Base-by-base conservation (phyloP, 1,140 invertebrate genomes). In the Amphibalanus amphitrite region DNA sequence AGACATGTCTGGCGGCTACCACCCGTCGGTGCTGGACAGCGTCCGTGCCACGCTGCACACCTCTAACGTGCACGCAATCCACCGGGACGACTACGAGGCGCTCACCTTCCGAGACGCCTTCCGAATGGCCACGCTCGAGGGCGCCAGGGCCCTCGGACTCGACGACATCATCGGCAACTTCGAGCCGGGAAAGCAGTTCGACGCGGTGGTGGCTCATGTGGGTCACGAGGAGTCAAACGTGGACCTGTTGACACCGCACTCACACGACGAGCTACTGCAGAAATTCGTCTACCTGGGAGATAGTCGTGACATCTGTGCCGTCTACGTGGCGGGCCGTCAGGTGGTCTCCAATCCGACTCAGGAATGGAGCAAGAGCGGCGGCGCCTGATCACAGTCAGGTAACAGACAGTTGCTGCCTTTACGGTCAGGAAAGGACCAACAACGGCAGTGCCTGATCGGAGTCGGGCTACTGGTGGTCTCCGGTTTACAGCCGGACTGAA, bases 1-100 rank as follows among this genome's bases (percentile, higher is more conserved):
- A 90, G 92, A 96, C 82, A 86, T 93, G 47, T 85, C 90, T 3
- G 93, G 89, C 23, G 92, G 92, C 1, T 86, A 88, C 76, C 88
- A 83, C 71, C 81, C 86, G 0, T 89, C 87, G 6, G 90, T 96
- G 29, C 76, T 93, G 69, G 86, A 91, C 74, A 85, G 86, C 17
- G 89, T 95, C 78, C 81, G 88, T 74, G 82, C 85, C 10, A 82
- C 89, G 8, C 83, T 95, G 74, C 84, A 87, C 76, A 85, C 88
- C 10, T 93, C 92, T 0, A 87, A 85, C 73, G 84, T 88, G 77
- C 74, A 90, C 10, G 81, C 81, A 74, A 79, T 86, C 74, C 73
- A 78, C 72, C 73, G 81, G 76, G 71, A 81, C 73, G 40, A 77
- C 72, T 85, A 86, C 75, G 75, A 80, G 69, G 81, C 86, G 10